Evolutionary conservation across 2,113 vertebrate species (phyloP).

Genomic region (Ornithorhynchus anatinus): DNA sequence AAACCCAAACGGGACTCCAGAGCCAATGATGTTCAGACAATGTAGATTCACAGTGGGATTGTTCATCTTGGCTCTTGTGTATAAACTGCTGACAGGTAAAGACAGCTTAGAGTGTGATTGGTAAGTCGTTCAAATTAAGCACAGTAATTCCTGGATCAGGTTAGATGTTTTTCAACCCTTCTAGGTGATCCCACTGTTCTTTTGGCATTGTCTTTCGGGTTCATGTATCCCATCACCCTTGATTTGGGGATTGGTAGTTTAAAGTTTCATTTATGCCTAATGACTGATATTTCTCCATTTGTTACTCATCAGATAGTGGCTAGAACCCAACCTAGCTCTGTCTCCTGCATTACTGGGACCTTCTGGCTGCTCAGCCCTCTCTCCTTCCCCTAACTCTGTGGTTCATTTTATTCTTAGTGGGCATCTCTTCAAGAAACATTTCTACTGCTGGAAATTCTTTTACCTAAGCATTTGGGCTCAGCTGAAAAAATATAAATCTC

Average conservation of each 20-base stretch:
- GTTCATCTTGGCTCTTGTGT: slow-evolving; percentile 29
- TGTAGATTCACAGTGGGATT: slow-evolving; percentile 30
- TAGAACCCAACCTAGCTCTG: slow-evolving; percentile 28
- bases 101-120: background rate
- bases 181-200: background rate
- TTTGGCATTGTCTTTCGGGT: background rate
- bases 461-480: background rate
- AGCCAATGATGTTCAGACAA: background rate
- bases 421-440: background rate
- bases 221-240: background rate
- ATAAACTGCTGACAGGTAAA: background rate
- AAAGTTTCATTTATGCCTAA: slow-evolving; percentile 1
- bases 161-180: background rate
- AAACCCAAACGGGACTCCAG: background rate
- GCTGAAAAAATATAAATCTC: slow-evolving; percentile 10
- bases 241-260: slow-evolving; percentile 45
- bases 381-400: background rate
- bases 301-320: slow-evolving; percentile 46
- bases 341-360: background rate
- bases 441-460: background rate
- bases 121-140: background rate
- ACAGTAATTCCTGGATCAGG: background rate
- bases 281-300: background rate
- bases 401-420: background rate
- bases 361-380: background rate